phyloP scores from a whole-genome alignment of 2,888 invertebrate genomes.

The Leptinotarsa tumamoca region DNA sequence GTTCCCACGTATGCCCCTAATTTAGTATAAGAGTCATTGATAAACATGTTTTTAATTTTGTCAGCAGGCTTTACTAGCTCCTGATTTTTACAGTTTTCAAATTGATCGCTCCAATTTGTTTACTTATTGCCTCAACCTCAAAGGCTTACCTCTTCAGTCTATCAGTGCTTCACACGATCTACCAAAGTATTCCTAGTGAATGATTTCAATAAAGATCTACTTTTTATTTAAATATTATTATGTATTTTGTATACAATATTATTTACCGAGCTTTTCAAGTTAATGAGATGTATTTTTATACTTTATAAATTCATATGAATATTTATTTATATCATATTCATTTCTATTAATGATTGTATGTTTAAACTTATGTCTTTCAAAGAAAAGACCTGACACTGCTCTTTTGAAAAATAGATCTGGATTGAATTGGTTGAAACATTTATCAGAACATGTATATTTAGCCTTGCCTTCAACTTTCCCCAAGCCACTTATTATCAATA shows the following conservation, averaged over 20 bases:
- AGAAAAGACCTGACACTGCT: no score
- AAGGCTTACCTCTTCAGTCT: neutral
- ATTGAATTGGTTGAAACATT: no score
- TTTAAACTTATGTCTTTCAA: neutral
- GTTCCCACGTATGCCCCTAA: no score
- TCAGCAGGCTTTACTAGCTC: neutral
- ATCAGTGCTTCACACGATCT: slow-evolving; percentile 50
- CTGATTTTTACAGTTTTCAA: neutral
- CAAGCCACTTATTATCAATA: no score
- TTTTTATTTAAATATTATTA: slow-evolving; percentile 40
- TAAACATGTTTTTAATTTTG: no score
- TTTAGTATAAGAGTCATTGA: no score
- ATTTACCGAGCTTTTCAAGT: slow-evolving; percentile 36
- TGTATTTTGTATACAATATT: slow-evolving; percentile 30
- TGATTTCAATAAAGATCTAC: slow-evolving; percentile 48
- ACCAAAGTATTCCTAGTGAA: slow-evolving; percentile 61
- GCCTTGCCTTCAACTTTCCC: no score
- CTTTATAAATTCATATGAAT: slow-evolving; percentile 33
- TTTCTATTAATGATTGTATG: slow-evolving; percentile 8
- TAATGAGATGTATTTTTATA: slow-evolving; percentile 40
- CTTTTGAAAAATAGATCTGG: no score
- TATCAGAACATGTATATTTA: no score
- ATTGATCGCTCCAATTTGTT: neutral
- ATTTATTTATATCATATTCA: slow-evolving; percentile 23
- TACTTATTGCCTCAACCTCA: neutral